Evolutionary conservation across 2,797 vertebrate genomes (phyloP).

Genomic region (Apodemus agrarius): DNA sequence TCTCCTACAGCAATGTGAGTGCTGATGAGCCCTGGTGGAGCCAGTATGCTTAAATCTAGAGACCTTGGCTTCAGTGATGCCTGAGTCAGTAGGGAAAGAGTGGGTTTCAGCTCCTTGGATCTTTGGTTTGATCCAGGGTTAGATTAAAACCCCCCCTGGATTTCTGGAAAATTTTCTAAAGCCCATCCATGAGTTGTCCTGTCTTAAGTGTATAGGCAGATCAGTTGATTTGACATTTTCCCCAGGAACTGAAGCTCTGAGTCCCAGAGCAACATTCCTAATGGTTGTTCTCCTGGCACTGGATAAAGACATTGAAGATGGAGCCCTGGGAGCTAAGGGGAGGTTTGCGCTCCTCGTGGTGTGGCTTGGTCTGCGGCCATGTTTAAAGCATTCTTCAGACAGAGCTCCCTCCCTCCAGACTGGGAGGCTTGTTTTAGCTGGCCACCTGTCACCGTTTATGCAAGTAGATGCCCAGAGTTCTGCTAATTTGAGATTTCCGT

Average conservation of each 20-base stretch:
- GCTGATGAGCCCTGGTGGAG: not conserved
- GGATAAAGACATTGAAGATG: not conserved
- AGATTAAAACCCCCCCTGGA: not conserved
- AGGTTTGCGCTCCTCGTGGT: fast-evolving
- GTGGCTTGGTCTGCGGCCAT: not conserved
- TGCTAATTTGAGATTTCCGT: not conserved
- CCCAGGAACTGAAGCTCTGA: not conserved
- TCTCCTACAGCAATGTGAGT: conserved; percentile 94
- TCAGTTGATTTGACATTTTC: not conserved
- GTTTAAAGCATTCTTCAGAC: not conserved
- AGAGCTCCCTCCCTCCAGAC: not conserved
- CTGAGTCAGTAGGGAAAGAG: too few relatives aligned
- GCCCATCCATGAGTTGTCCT: fast-evolving
- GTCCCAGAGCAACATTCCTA: not conserved
- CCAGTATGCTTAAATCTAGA: fast-evolving
- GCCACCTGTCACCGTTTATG: not conserved
- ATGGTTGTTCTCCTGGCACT: not conserved
- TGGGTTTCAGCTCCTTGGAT: not conserved
- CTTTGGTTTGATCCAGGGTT: not conserved
- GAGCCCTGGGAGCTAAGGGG: too few relatives aligned
- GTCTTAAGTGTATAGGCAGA: fast-evolving
- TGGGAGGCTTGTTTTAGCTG: not conserved
- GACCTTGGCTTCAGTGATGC: not conserved
- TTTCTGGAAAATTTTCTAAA: not conserved
- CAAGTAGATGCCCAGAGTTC: not conserved